Evolutionary conservation across 2,797 vertebrate species (phyloP), one percentile per base, ranked within the genome.

Genomic region (Chelidonichthys spinosus): DNA sequence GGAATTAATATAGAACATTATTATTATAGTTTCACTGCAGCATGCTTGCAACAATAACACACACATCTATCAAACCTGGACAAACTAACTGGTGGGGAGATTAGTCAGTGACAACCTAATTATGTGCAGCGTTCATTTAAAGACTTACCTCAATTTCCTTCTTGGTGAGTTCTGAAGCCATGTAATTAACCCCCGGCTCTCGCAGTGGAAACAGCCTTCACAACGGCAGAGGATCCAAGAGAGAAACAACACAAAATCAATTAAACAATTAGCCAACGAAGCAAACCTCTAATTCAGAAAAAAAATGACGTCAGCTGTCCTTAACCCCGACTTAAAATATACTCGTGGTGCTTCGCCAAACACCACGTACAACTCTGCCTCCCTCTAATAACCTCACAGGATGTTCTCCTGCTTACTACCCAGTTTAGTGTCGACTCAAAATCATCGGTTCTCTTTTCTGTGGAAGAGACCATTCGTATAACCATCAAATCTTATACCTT

Each of bases 111-210:
- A 54, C 44, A 53, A 59, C 10, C 3, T 62, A 67, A 52, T 40
- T 71, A 43, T 59, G 25, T 55, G 35, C 15, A 46, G 37, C 35
- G 6, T 72, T 72, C 0, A 13, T 63, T 61, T 39, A n/a, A 17
- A 68, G 15, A 9, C 32, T 75, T 88, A 98, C 98, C 95, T 97
- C 88, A 18, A 99, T 96, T 92, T 99, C 98, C 72, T 89, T 95
- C 74, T 90, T 92, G 0, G 96, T 98, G 76, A 99, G 96, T 44
- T 96, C 96, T 75, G 67, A 95, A 65, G 98, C 98, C 63, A 93
- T 95, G 87, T 95, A 96, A 93, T 99, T 99, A 88, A 99, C 97
- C n/a, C 98, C 98, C 0, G 89, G 95, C 76, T 99, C 98, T 72
- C 97, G 95, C 69, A 99, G 92, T 59, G 98, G 98, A 91, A 99